These are phyloP conservation scores for Echinops telfairi DNA, from an alignment of 2,113 vertebrate species.

Conservation along the genomic window DNA sequence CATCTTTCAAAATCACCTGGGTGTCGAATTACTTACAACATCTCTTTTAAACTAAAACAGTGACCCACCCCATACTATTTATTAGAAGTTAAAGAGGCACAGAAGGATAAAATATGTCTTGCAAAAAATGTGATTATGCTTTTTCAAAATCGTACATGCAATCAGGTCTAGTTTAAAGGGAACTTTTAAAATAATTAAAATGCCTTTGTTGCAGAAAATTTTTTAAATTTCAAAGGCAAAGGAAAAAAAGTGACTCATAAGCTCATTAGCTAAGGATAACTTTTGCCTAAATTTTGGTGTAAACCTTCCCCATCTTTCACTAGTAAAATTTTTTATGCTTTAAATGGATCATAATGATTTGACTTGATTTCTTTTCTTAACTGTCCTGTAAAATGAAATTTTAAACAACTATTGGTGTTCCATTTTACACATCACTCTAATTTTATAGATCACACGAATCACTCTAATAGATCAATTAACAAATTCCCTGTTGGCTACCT, in stretches of 20 bases:
- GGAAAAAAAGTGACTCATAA: neutral
- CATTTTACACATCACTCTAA: constrained; percentile 13
- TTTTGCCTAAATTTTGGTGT: constrained; percentile 7
- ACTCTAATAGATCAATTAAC: neutral
- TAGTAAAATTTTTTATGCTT: neutral
- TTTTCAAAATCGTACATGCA: constrained; percentile 29
- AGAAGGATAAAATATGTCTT: constrained; percentile 2
- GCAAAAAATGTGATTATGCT: constrained; percentile 13
- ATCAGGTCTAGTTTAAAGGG: neutral
- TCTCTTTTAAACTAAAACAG: constrained; percentile 45
- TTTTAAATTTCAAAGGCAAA: constrained; percentile 46
- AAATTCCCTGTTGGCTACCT: neutral
- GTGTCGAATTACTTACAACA: constrained; percentile 29
- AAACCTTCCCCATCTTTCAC: neutral
- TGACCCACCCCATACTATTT: neutral
- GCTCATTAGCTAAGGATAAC: constrained; percentile 22
- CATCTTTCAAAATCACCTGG: neutral
- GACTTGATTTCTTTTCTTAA: constrained; percentile 15
- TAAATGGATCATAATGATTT: neutral
- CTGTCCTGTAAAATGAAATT: neutral
- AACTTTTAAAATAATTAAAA: neutral
- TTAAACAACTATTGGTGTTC: constrained; percentile 9
- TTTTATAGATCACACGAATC: neutral
- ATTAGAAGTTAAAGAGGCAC: constrained; percentile 26
- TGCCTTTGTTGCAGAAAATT: neutral